phyloP scores from a whole-genome alignment of 2,797 vertebrate species.

The Gymnoscopelus microlampas region DNA sequence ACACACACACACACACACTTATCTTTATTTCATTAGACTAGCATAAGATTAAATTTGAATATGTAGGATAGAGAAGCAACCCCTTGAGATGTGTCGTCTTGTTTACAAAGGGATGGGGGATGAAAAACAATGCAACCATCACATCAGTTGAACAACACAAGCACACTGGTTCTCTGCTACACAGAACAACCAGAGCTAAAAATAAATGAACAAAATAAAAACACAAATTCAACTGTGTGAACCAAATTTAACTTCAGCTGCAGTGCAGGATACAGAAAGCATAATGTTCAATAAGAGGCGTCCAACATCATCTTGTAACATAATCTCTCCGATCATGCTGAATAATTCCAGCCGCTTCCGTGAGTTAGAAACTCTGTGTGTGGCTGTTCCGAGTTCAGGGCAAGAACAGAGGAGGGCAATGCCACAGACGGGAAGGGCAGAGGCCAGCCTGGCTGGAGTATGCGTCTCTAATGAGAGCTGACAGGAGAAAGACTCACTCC shows the following conservation, averaged over 20 bases:
- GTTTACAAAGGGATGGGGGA: constrained; percentile 54
- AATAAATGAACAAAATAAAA: constrained; percentile 3
- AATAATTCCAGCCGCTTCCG: constrained; percentile 45
- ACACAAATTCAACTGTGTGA: constrained; percentile 57
- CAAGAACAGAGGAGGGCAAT: constrained; percentile 49
- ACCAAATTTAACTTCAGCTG: constrained; percentile 64
- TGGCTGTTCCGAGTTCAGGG: constrained; percentile 43
- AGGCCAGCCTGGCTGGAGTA: constrained; percentile 69
- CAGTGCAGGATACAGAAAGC: constrained; percentile 69
- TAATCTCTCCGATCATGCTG: constrained; percentile 37
- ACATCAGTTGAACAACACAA: constrained; percentile 54
- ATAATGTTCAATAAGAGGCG: constrained; percentile 58
- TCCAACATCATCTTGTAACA: constrained; percentile 6
- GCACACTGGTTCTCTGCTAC: constrained; percentile 35
- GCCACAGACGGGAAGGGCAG: constrained; percentile 54
- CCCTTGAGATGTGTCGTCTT: constrained; percentile 60
- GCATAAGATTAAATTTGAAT: constrained; percentile 72
- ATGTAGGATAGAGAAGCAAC: constrained; percentile 59
- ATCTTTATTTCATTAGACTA: constrained; percentile 70
- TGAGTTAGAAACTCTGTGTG: constrained; percentile 43
- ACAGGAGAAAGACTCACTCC: constrained; percentile 67
- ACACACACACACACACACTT: constrained; percentile 40
- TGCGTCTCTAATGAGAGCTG: constrained; percentile 78
- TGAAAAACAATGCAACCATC: constrained; percentile 56
- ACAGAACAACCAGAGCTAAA: constrained; percentile 28